These are phyloP conservation scores for Mactromeris polynyma DNA, from an alignment of 2,888 invertebrate genomes.

Conservation along the genomic window DNA sequence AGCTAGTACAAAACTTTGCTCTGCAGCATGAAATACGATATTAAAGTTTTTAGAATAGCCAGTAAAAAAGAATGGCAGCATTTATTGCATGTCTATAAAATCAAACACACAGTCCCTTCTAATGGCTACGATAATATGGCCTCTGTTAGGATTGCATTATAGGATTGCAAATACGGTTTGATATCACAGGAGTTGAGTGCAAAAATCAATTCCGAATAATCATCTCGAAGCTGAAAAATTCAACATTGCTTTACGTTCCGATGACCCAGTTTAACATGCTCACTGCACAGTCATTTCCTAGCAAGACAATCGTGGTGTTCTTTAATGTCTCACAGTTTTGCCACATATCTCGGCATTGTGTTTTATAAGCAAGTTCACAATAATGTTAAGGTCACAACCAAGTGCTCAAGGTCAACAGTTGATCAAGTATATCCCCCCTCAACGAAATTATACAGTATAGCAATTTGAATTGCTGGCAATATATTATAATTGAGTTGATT, in stretches of 20 bases:
- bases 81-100: background rate
- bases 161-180: background rate
- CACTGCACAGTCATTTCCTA: background rate
- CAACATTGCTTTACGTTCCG: background rate
- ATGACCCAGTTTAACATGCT: slow-evolving; percentile 17
- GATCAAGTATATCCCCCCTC: background rate
- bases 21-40: background rate
- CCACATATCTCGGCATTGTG: background rate
- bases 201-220: slow-evolving; percentile 22
- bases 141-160: slow-evolving; percentile 11
- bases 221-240: slow-evolving; percentile 7
- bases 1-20: background rate
- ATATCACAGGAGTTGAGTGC: slow-evolving; percentile 7
- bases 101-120: background rate
- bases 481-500: background rate
- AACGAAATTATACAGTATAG: background rate
- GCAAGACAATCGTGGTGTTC: background rate
- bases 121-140: slow-evolving; percentile 2
- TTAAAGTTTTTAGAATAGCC: background rate
- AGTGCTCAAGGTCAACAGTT: background rate
- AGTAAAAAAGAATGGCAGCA: background rate
- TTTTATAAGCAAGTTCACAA: background rate
- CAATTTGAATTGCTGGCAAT: background rate
- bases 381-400: background rate
- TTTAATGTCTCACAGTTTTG: background rate